Base-by-base conservation (phyloP, 2,888 invertebrate species). In the Drosophila lacicola region DNA sequence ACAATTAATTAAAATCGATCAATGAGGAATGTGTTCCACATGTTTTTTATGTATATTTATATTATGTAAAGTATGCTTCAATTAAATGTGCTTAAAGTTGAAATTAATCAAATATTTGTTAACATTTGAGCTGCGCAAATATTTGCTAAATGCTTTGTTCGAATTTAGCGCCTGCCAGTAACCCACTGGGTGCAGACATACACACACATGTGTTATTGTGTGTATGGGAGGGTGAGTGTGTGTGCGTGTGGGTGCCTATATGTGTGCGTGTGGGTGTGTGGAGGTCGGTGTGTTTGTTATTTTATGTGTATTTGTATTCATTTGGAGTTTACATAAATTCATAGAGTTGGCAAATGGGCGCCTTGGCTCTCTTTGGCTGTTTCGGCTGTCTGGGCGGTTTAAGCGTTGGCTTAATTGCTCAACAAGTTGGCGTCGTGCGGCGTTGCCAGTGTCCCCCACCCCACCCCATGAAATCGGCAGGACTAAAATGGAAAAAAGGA, bases 341-440 rank as follows among this genome's bases (percentile, higher is more conserved):
- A 82, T 68, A 57, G 56, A 81, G 72, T 34, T 69, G 60, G 45
- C 67, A 71, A 60, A 58, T 51, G 47, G 44, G 54, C 61, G 42
- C 25, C 54, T 51, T 66, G 54, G 65, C 64, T 56, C 19, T 45
- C 3, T 34, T 45, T 51, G 21, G 46, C 37, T 39, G 51, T 17
- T 25, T 50, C 2, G 29, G 8, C 29, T 29, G 29, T 29, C 29
- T 29, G 29, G 65, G 34, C 60, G 54, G 70, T 68, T 60, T 56
- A 66, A 71, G 67, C 77, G 66, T 66, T 67, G 73, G 71, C 85
- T 82, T 85, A 86, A 83, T 85, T 86, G 86, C 74, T 83, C 83
- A 85, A 86, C 83, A 82, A 86, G 83, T 83, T 83, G 83, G 76
- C 71, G 68, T 68, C 82, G 74, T 80, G 86, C 65, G 47, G 80